These are phyloP conservation scores for Heliconius ethilla DNA, from an alignment of 2,888 invertebrate genomes.

Conservation along the genomic window DNA sequence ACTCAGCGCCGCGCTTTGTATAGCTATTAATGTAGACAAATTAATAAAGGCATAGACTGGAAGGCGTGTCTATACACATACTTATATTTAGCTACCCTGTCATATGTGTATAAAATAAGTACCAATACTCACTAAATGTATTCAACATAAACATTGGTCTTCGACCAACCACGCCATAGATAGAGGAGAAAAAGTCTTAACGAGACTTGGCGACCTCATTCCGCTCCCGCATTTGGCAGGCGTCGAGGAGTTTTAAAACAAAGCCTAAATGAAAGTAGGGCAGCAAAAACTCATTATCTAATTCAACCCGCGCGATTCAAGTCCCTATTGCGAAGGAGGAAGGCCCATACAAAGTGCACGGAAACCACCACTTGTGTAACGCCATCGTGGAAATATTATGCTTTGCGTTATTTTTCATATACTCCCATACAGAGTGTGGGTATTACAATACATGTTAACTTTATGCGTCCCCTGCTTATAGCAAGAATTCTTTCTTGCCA, in stretches of 20 bases:
- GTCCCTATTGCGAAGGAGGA: constrained; percentile 31
- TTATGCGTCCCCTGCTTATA: background rate
- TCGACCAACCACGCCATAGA: constrained; percentile 39
- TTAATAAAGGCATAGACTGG: too few relatives aligned
- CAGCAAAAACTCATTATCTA: constrained; percentile 42
- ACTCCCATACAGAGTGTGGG: background rate
- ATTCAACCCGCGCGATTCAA: constrained; percentile 31
- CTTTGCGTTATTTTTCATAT: constrained; percentile 8
- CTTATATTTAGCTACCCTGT: too few relatives aligned
- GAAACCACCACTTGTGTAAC: constrained; percentile 40
- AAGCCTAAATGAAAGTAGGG: constrained; percentile 54
- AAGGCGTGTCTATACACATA: too few relatives aligned
- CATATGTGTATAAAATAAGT: background rate
- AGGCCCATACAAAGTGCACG: constrained; percentile 25
- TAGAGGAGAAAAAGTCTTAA: constrained; percentile 37
- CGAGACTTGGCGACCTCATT: constrained; percentile 54
- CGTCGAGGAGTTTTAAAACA: constrained; percentile 65
- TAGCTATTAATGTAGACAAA: too few relatives aligned
- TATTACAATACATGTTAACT: background rate
- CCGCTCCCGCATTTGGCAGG: constrained; percentile 64
- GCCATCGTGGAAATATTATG: constrained; percentile 52
- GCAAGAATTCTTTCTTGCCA: background rate
- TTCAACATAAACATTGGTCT: constrained; percentile 20
- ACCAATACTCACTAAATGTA: background rate
- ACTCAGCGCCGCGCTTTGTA: too few relatives aligned